phyloP scores from a whole-genome alignment of 1,140 invertebrate genomes.

The Luehdorfia chinensis region DNA sequence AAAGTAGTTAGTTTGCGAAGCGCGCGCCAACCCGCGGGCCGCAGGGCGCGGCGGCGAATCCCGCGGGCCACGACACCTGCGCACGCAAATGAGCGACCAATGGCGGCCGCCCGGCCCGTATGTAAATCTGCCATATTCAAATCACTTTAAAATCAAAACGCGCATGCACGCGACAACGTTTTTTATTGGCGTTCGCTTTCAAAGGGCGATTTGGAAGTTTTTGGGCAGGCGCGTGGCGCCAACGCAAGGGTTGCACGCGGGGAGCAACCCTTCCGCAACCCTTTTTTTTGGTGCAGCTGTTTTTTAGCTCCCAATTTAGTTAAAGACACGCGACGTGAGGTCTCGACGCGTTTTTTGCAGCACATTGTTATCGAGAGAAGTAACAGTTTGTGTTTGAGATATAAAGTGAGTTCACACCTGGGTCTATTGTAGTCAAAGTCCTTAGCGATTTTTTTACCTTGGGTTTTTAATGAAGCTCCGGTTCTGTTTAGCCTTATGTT shows the following conservation, averaged over 20 bases:
- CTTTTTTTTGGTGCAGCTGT: slow-evolving; percentile 61
- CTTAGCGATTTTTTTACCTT: neutral
- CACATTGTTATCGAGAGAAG: slow-evolving; percentile 7
- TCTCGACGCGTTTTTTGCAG: slow-evolving; percentile 40
- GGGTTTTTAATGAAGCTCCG: neutral
- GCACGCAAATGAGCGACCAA: slow-evolving; percentile 53
- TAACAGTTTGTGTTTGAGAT: slow-evolving; percentile 17
- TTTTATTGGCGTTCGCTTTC: slow-evolving; percentile 62
- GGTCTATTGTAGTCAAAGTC: slow-evolving; percentile 13
- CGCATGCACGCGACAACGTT: slow-evolving; percentile 61
- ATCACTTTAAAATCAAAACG: slow-evolving; percentile 71
- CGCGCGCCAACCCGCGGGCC: neutral
- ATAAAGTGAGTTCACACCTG: slow-evolving; percentile 25
- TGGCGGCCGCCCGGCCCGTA: slow-evolving; percentile 36
- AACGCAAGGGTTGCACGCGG: slow-evolving; percentile 28
- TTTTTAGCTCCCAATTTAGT: slow-evolving; percentile 43
- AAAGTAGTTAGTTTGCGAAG: neutral
- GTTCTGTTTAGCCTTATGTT: too few relatives aligned
- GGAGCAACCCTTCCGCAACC: slow-evolving; percentile 59
- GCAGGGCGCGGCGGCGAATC: slow-evolving; percentile 7
- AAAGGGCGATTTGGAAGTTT: slow-evolving; percentile 38
- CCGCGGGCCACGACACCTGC: slow-evolving; percentile 52
- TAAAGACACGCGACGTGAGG: slow-evolving; percentile 39
- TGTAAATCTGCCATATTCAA: slow-evolving; percentile 72
- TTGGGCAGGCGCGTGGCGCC: too few relatives aligned